Base-by-base conservation (phyloP, 2,888 invertebrate genomes). In the Amphimallon solstitiale region DNA sequence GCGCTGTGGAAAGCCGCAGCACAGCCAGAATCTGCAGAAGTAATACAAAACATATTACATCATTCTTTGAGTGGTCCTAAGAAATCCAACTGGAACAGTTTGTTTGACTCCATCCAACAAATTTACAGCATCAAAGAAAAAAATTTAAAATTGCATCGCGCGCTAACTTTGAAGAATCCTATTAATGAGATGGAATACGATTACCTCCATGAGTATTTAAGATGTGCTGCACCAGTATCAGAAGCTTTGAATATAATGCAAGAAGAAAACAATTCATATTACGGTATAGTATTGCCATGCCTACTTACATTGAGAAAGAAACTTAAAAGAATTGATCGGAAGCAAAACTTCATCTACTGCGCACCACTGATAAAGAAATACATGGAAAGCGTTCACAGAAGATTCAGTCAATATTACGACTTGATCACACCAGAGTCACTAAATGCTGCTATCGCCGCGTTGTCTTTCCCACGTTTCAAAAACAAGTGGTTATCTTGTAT, bases 251-350 rank as follows among this genome's bases (percentile, higher is more conserved):
- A 60, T 23, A 45, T 60, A 40, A 6, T 60, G 40, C 45, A 45
- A 17, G 12, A 45, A 1, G 60, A 45, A 15, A 60, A 2, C 10
- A n/a, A 14, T 12, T 12, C 29, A 29, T 60, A 12, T 43, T 60
- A 60, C 23, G 43, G 60, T 21, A 14, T 60, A 10, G 10, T 60
- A 12, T 1, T 60, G 14, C 60, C 60, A 60, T 43, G 43, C 12
- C 15, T 60, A 23, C 7, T 60, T 9, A 45, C 60, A 12, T 14
- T 60, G 15, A 7, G 21, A 15, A 40, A 37, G 14, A 19, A 56
- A 17, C n/a, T 6, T 56, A 10, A 7, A 5, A n/a, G 38, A 40
- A 19, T 0, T 59, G 19, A n/a, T 9, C 6, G 15, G 10, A 17
- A 35, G 37, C n/a, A n/a, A 3, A 9, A 12, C n/a, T 17, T 7